Evolutionary conservation across 1,140 invertebrate genomes (phyloP).

Genomic region (Drosophila pruinosa): DNA sequence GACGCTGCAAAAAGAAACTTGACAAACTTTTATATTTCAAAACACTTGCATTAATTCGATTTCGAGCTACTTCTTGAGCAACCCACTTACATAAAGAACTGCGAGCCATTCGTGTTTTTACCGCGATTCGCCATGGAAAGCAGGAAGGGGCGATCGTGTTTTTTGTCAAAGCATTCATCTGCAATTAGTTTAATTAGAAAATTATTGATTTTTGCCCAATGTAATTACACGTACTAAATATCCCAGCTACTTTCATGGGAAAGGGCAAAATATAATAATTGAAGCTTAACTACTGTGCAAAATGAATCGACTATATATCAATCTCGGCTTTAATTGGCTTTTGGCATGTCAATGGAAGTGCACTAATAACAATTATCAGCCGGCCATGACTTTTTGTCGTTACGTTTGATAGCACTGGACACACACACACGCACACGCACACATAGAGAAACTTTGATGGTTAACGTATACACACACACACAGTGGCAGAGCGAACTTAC

Average conservation of each 20-base stretch:
- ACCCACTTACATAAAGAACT: constrained; percentile 96
- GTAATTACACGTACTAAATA: background rate
- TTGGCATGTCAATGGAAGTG: background rate
- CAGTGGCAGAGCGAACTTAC: constrained; percentile 82
- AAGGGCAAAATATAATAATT: no score
- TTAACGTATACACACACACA: constrained; percentile 3
- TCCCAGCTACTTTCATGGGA: no score
- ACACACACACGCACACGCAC: background rate
- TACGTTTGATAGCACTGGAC: background rate
- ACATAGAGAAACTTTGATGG: background rate
- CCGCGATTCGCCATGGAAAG: constrained; percentile 99
- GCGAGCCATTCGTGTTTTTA: constrained; percentile 98
- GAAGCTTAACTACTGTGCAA: no score
- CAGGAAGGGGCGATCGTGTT: constrained; percentile 93
- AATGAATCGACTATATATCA: no score
- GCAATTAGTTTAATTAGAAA: constrained; percentile 34
- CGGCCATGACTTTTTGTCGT: background rate
- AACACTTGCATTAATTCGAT: no score
- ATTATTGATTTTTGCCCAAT: background rate
- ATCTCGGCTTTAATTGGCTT: background rate
- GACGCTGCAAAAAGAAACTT: constrained; percentile 62
- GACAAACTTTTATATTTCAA: no score
- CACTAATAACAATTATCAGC: background rate
- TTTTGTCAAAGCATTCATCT: constrained; percentile 96
- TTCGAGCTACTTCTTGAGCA: constrained; percentile 72